Evolutionary conservation across 2,113 vertebrate genomes (phyloP).

Genomic region (Larimichthys polyactis): DNA sequence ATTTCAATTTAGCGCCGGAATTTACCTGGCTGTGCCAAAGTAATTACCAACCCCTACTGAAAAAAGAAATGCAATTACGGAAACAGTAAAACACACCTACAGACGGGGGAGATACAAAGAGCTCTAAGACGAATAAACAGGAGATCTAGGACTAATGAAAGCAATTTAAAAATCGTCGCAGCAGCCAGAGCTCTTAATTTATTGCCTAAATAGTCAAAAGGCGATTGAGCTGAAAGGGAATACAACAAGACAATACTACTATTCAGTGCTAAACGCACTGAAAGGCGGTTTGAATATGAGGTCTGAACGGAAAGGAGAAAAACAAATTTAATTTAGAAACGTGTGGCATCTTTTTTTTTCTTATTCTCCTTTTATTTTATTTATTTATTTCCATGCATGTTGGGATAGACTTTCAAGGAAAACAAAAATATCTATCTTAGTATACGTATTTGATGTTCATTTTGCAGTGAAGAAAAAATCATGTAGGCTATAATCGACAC

Average conservation of each 20-base stretch:
- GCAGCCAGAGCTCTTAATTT: slow-evolving; percentile 46
- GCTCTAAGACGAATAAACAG: slow-evolving; percentile 56
- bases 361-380: too few species aligned
- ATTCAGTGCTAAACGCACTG: not conserved
- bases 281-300: not conserved
- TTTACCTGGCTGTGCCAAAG: slow-evolving; percentile 72
- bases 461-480: not conserved
- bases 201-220: slow-evolving; percentile 42
- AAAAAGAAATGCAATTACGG: slow-evolving; percentile 69
- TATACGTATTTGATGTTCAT: not conserved
- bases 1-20: slow-evolving; percentile 73
- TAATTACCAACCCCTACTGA: slow-evolving; percentile 66
- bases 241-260: slow-evolving; percentile 18
- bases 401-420: not conserved
- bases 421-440: not conserved
- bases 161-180: slow-evolving; percentile 54
- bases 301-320: not conserved
- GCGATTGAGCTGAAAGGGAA: slow-evolving; percentile 16
- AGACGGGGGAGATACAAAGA: slow-evolving; percentile 41
- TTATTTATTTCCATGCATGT: too few species aligned
- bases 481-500: not conserved
- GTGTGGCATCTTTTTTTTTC: too few species aligned
- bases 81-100: slow-evolving; percentile 58
- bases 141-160: slow-evolving; percentile 55
- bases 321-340: not conserved